Evolutionary conservation across 1,140 invertebrate species (phyloP).

Genomic region (Tigriopus japonicus): DNA sequence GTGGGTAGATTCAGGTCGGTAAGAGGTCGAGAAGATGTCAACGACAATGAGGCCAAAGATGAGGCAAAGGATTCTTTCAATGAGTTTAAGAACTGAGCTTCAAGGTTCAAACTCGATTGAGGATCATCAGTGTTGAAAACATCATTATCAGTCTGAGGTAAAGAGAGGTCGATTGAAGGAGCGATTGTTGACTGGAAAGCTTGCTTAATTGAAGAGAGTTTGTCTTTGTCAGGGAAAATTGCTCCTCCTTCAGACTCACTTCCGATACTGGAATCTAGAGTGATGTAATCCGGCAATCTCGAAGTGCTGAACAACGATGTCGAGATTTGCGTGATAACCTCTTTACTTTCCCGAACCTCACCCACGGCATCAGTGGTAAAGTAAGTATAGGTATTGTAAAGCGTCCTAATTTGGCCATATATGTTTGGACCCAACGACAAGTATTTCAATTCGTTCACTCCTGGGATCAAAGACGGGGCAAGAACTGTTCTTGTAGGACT

Average conservation of each 20-base stretch:
- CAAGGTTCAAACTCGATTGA: no score
- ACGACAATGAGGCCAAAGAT: neutral
- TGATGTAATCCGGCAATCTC: neutral
- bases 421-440: constrained; percentile 13
- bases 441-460: constrained; percentile 8
- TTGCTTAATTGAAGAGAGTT: no score
- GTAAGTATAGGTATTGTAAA: constrained; percentile 13
- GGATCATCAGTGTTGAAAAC: no score
- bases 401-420: constrained; percentile 12
- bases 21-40: neutral
- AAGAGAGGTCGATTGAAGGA: no score
- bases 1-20: constrained; percentile 4
- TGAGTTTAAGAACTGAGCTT: neutral
- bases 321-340: constrained; percentile 12
- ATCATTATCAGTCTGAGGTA: no score
- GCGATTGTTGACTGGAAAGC: no score
- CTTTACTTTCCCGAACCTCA: neutral
- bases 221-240: no score
- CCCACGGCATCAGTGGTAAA: constrained; percentile 7
- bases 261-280: neutral
- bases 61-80: constrained; percentile 3
- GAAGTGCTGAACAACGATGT: constrained; percentile 9
- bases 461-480: neutral
- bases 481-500: neutral
- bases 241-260: no score